A percentile compares a stretch with the other conserved stretches of the same genome.
phyloP scores from a whole-genome alignment of 1,140 invertebrate species.

The Camponotus vicinus region DNA sequence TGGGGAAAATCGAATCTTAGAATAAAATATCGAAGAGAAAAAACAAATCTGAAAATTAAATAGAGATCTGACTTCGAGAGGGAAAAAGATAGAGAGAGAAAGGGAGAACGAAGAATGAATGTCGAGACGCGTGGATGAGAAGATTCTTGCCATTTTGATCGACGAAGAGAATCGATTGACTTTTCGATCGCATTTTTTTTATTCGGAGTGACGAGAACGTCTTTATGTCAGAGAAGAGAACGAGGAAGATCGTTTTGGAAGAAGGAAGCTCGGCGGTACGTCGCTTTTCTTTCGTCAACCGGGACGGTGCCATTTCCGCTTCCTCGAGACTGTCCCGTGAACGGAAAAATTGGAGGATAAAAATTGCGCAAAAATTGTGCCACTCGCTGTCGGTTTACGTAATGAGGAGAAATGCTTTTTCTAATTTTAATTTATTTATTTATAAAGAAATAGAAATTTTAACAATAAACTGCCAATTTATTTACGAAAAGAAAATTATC shows the following conservation, averaged over 20 bases:
- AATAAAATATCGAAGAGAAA: constrained; percentile 29
- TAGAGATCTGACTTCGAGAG: neutral
- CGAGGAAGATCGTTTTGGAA: constrained; percentile 50
- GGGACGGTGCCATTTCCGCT: constrained; percentile 79
- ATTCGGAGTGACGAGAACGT: neutral
- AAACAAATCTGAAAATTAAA: neutral
- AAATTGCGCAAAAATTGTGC: neutral
- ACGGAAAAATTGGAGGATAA: constrained; percentile 4
- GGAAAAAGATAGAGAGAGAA: neutral
- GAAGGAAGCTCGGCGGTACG: constrained; percentile 80
- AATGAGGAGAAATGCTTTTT: neutral
- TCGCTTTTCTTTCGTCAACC: constrained; percentile 86
- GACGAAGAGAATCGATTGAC: constrained; percentile 32
- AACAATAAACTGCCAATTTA: neutral
- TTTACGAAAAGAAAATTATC: neutral
- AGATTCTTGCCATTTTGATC: neutral
- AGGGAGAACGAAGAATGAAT: constrained; percentile 7
- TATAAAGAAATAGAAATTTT: neutral
- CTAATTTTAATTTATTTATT: neutral
- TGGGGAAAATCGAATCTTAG: neutral
- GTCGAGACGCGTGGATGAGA: neutral
- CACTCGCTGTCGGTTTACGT: neutral
- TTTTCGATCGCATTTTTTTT: constrained; percentile 30
- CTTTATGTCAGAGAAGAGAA: constrained; percentile 6
- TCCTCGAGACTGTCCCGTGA: constrained; percentile 76